phyloP scores from a whole-genome alignment of 2,888 invertebrate species.

The Perizoma flavofasciatum region DNA sequence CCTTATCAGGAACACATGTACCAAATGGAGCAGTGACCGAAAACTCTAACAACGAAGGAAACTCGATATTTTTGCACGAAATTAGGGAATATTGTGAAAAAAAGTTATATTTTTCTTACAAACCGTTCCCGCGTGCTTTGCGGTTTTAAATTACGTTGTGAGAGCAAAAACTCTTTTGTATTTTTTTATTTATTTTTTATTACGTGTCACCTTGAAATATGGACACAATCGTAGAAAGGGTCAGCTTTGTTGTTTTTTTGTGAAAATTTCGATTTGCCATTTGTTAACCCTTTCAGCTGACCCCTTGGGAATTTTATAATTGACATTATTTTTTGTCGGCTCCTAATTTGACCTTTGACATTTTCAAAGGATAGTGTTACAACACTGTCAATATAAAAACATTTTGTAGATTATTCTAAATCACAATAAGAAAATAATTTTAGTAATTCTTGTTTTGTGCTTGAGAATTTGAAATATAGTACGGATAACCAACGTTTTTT shows the following conservation, averaged over 20 bases:
- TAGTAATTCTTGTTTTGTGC: neutral
- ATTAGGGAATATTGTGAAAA: slow-evolving; percentile 72
- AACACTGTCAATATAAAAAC: neutral
- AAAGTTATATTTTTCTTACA: slow-evolving; percentile 73
- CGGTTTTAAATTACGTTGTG: slow-evolving; percentile 69
- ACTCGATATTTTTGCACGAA: slow-evolving; percentile 78
- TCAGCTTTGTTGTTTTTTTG: slow-evolving; percentile 59
- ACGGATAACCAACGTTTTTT: neutral
- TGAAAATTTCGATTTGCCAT: slow-evolving; percentile 50
- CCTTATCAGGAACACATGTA: slow-evolving; percentile 66
- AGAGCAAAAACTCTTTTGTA: slow-evolving; percentile 47
- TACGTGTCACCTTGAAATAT: slow-evolving; percentile 67
- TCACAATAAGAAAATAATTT: neutral
- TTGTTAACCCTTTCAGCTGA: slow-evolving; percentile 64
- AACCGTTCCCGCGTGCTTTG: slow-evolving; percentile 68
- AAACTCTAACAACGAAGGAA: slow-evolving; percentile 61
- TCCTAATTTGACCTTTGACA: slow-evolving; percentile 42
- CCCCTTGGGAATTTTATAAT: slow-evolving; percentile 42
- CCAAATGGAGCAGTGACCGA: slow-evolving; percentile 62
- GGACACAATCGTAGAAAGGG: slow-evolving; percentile 73
- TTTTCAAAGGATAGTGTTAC: slow-evolving; percentile 23
- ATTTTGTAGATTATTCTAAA: too few relatives aligned
- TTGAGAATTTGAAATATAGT: neutral
- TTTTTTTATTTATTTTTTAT: slow-evolving; percentile 51
- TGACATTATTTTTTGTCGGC: slow-evolving; percentile 30